Conservation (phyloP, 2,888 invertebrate genomes). For the Hirtodrosophila confusa region DNA sequence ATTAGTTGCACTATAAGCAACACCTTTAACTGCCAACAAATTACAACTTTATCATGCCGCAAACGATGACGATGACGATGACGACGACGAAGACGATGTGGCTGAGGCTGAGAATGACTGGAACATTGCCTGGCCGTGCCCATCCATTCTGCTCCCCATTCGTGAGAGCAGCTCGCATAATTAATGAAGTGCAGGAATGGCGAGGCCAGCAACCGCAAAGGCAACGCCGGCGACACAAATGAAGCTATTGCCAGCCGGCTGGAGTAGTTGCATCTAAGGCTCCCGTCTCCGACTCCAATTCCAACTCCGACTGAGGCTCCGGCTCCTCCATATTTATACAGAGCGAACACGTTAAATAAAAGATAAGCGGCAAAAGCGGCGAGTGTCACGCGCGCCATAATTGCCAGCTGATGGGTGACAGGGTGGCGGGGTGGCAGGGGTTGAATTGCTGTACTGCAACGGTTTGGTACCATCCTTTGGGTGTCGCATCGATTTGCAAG, state of each 20-base stretch:
- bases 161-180: constrained; percentile 64
- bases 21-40: constrained; percentile 80
- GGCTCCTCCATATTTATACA: constrained; percentile 74
- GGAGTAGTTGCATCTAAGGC: constrained; percentile 22
- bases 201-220: constrained; percentile 29
- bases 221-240: constrained; percentile 61
- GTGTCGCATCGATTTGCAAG: constrained; percentile 55
- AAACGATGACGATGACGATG: constrained; percentile 53
- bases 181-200: constrained; percentile 76
- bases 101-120: constrained; percentile 28
- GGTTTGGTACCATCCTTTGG: constrained; percentile 23
- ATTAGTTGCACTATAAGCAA: constrained; percentile 81
- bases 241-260: constrained; percentile 68
- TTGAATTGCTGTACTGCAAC: not conserved
- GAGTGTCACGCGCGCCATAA: constrained; percentile 72
- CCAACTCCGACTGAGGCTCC: constrained; percentile 15
- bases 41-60: constrained; percentile 80
- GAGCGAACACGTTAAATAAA: constrained; percentile 78
- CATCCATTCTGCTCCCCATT: constrained; percentile 65
- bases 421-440: not conserved
- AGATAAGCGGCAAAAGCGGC: constrained; percentile 67
- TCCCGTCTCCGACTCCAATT: constrained; percentile 20
- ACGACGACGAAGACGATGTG: constrained; percentile 16
- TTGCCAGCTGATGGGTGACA: constrained; percentile 33
- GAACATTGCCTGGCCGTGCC: constrained; percentile 38